These are phyloP conservation scores for Borostomias antarcticus DNA, from an alignment of 2,797 vertebrate genomes.

Conservation along the genomic window DNA sequence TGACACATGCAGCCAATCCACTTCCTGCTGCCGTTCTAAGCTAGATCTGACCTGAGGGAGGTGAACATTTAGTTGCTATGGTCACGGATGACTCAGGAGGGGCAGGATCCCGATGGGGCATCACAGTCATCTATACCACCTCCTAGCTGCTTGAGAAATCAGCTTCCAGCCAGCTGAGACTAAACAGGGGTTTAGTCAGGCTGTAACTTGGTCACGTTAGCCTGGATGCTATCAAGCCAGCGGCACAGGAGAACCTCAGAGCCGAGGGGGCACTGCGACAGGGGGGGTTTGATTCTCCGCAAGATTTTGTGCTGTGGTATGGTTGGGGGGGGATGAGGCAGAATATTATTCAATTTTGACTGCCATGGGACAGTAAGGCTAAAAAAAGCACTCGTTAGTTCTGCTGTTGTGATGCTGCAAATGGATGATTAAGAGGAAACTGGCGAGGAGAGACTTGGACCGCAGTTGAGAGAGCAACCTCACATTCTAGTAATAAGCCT, in stretches of 20 bases:
- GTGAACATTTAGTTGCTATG: background rate
- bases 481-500: slow-evolving; percentile 43
- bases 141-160: too few species aligned
- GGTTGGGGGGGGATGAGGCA: slow-evolving; percentile 56
- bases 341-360: slow-evolving; percentile 72
- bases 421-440: slow-evolving; percentile 66
- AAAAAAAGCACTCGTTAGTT: slow-evolving; percentile 77
- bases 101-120: slow-evolving; percentile 18
- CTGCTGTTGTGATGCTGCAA: slow-evolving; percentile 72
- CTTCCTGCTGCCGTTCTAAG: background rate
- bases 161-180: too few species aligned
- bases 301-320: slow-evolving; percentile 60
- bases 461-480: slow-evolving; percentile 51
- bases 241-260: background rate
- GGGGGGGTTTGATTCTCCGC: slow-evolving; percentile 48
- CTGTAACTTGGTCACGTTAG: background rate
- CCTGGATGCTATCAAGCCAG: background rate
- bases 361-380: slow-evolving; percentile 62
- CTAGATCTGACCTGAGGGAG: too few species aligned
- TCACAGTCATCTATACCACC: slow-evolving; percentile 3
- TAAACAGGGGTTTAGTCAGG: too few species aligned
- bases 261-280: slow-evolving; percentile 42
- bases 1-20: too few species aligned
- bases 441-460: slow-evolving; percentile 56
- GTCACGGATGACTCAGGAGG: background rate